Base-by-base conservation (phyloP, 2,797 vertebrate species). In the Parotocinclus haroldoi region DNA sequence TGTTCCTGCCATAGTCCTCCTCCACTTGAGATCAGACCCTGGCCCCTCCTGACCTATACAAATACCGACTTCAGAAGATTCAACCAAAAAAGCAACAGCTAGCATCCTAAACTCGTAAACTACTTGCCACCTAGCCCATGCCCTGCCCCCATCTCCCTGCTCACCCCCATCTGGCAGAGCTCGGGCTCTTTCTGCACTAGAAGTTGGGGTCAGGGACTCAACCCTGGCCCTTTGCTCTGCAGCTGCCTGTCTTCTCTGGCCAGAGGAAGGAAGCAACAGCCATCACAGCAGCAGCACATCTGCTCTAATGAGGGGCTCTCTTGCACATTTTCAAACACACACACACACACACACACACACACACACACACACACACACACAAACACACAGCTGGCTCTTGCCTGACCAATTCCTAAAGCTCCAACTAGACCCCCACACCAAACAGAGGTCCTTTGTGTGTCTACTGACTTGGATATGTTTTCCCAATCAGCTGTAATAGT, bases 191-290 rank as follows among this genome's bases (percentile, higher is more conserved):
- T 72, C 44, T 66, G 58, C 72, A 71, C 63, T 52, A 66, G 60
- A 56, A 71, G 63, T 66, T 63, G 53, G 74, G 80, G 76, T 82
- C 80, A 82, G 72, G 77, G 80, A 72, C 84, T 79, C 83, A 83
- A 86, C 88, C 81, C 87, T 88, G 87, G 86, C 84, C 86, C 87
- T 86, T 71, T 85, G 85, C 86, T 85, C 82, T 89, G 87, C 90
- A 92, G 89, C 90, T 92, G 89, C 86, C 84, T 19, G 80, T 77
- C 82, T 88, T 90, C 86, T 88, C 88, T 88, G 85, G 86, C 85
- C 85, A 84, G 86, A 80, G 74, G 84, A 84, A 84, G 84, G 80
- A 83, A 78, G 82, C 82, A 84, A 85, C 86, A 86, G 87, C 85
- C 85, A 85, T 86, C 87, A 76, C 89, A 89, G 86, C 83, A 86